Evolutionary conservation across 2,113 vertebrate species (phyloP), one percentile per base, ranked within the genome.

Genomic region (Ciconia maguari): DNA sequence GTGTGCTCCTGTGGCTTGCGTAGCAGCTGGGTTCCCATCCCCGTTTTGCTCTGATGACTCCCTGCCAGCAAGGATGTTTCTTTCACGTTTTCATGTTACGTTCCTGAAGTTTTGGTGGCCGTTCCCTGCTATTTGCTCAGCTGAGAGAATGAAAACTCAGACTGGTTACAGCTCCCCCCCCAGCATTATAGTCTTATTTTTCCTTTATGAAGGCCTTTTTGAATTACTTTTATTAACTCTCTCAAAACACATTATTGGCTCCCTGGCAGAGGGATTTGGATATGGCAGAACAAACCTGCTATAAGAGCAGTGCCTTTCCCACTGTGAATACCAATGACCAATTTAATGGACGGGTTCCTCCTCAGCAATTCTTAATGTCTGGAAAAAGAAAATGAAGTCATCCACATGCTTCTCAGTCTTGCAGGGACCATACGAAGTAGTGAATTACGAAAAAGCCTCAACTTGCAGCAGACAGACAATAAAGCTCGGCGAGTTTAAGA

Each of bases 161-260:
- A 4, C 52, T 12, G 7, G 21, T 88, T 66, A 46, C 65, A 64
- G 36, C 65, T 94, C 36, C 42, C 19, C 19, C 30, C 44, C 5
- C 32, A 20, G 11, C 22, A 7, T 83, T 30, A 19, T 44, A 68
- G 25, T 83, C 26, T 64, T 68, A 8, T 38, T 83, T 93, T 75
- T 55, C 51, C 46, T 92, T 83, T 95, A 75, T 87, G 89, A 74
- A 92, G 21, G 21, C 69, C 38, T 38, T 38, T 38, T 38, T 38
- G 9, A 91, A 55, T 85, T 74, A 24, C 84, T 94, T 94, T 57
- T 82, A 95, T 86, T 94, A 95, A 82, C 68, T 89, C 71, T 84
- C 93, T 85, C 49, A 41, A 58, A 48, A 36, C 60, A 65, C 42
- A 16, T 83, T 68, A 80, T 55, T 30, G 3, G 26, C 44, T 81